Percentiles rank a stretch among this genome's conserved stretches.
Evolutionary conservation across 2,113 vertebrate genomes (phyloP).

Genomic region (Odocoileus virginianus): DNA sequence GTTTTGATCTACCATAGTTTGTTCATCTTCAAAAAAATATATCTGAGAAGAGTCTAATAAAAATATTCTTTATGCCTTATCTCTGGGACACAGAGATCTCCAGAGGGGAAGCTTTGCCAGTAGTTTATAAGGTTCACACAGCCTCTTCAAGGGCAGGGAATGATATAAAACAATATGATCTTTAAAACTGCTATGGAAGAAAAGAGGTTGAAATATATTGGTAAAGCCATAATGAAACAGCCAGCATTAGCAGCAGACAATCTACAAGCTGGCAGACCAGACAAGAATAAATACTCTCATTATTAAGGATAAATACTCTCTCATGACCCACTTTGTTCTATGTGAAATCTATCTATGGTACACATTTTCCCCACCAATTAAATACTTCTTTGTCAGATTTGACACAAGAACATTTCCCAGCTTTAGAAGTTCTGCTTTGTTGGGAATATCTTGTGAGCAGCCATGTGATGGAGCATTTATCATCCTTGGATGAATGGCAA

Average conservation of each 20-base stretch:
- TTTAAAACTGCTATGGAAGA: conserved; percentile 11
- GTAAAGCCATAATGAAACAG: conserved; percentile 25
- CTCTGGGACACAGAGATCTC: neutral
- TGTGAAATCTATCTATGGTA: neutral
- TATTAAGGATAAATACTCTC: neutral
- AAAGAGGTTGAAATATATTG: neutral
- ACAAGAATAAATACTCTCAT: neutral
- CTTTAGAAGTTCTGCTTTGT: neutral
- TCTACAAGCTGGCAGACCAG: neutral
- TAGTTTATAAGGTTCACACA: conserved; percentile 22
- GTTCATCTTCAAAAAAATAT: neutral
- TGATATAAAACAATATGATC: conserved; percentile 7
- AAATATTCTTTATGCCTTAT: conserved; percentile 9
- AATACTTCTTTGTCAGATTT: conserved; percentile 4
- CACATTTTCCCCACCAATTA: neutral
- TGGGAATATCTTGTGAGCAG: neutral
- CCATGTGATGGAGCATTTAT: neutral
- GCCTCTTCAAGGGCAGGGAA: neutral
- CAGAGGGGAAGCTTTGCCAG: neutral
- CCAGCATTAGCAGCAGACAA: neutral
- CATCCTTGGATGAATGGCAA: neutral
- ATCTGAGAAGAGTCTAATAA: neutral
- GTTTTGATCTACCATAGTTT: neutral
- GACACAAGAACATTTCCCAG: neutral
- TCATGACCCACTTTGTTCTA: neutral